A percentile compares a stretch with the other conserved stretches of the same genome.
These are phyloP conservation scores for Semicossyphus pulcher DNA, from an alignment of 2,113 vertebrate genomes.

Conservation along the genomic window DNA sequence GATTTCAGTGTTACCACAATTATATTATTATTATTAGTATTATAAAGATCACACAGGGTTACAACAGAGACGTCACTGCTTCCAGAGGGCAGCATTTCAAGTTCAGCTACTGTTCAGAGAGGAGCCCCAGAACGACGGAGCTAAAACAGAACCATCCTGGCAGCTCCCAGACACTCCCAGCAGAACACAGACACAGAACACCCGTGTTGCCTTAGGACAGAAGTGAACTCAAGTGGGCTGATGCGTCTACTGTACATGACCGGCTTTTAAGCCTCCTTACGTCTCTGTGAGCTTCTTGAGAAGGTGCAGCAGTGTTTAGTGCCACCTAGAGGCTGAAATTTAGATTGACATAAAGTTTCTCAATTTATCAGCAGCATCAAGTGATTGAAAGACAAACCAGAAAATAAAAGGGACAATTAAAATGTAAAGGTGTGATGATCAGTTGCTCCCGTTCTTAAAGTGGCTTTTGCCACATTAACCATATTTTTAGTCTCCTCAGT, in stretches of 20 bases:
- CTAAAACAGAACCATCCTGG: neutral
- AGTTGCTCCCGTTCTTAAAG: neutral
- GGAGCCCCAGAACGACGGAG: neutral
- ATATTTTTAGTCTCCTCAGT: neutral
- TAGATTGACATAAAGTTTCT: neutral
- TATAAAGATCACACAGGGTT: neutral
- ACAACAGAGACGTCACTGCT: neutral
- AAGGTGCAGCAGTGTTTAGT: conserved; percentile 33
- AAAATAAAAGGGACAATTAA: too few species aligned
- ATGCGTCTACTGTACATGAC: neutral
- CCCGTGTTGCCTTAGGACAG: conserved; percentile 24
- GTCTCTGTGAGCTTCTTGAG: neutral
- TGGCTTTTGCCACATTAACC: neutral
- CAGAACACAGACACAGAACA: conserved; percentile 1
- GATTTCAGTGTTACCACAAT: neutral
- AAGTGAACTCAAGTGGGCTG: conserved; percentile 10
- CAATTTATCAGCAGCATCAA: neutral
- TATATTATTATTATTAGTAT: too few species aligned
- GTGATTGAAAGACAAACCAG: neutral
- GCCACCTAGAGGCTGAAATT: conserved; percentile 58
- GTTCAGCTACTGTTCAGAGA: neutral
- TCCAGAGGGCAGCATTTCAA: neutral
- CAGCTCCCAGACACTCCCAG: neutral
- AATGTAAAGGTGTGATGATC: neutral
- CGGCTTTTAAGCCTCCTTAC: conserved; percentile 20